phyloP scores from a whole-genome alignment of 2,888 invertebrate species.

The Glomeris marginata region DNA sequence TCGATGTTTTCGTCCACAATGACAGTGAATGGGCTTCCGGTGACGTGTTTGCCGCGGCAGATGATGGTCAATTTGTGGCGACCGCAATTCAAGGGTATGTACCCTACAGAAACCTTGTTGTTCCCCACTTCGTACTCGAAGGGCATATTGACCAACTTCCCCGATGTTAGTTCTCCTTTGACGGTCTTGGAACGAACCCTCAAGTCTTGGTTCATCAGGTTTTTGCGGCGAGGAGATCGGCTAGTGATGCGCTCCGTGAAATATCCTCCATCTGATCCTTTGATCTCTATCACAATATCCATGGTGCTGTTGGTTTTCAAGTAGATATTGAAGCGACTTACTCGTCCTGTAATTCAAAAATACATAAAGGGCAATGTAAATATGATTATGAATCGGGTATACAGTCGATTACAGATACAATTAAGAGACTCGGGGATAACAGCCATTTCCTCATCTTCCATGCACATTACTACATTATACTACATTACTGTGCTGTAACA shows the following conservation, averaged over 20 bases:
- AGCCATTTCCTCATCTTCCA: no score
- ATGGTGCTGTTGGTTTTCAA: conserved; percentile 6
- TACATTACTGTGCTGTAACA: no score
- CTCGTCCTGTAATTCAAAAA: not conserved
- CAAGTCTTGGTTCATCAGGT: not conserved
- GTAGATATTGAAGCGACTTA: conserved; percentile 16
- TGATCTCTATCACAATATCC: conserved; percentile 17
- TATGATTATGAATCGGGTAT: no score
- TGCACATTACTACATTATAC: no score
- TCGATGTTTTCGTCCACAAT: conserved; percentile 14
- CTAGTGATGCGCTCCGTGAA: conserved; percentile 16
- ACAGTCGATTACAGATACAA: no score
- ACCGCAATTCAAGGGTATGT: conserved; percentile 18
- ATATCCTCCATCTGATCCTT: conserved; percentile 15
- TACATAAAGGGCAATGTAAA: no score
- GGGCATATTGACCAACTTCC: conserved; percentile 16
- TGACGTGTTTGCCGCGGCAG: conserved; percentile 20
- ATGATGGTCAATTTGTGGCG: conserved; percentile 20
- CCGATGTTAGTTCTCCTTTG: not conserved
- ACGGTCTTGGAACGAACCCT: not conserved
- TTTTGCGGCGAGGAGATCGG: conserved; percentile 13
- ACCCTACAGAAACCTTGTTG: conserved; percentile 18
- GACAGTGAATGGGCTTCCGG: conserved; percentile 20
- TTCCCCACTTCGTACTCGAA: conserved; percentile 19
- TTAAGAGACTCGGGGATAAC: no score